Percentiles rank a stretch among this genome's conserved stretches.
Conservation (phyloP, 2,797 vertebrate species). For the Poeciliopsis presidionis region DNA sequence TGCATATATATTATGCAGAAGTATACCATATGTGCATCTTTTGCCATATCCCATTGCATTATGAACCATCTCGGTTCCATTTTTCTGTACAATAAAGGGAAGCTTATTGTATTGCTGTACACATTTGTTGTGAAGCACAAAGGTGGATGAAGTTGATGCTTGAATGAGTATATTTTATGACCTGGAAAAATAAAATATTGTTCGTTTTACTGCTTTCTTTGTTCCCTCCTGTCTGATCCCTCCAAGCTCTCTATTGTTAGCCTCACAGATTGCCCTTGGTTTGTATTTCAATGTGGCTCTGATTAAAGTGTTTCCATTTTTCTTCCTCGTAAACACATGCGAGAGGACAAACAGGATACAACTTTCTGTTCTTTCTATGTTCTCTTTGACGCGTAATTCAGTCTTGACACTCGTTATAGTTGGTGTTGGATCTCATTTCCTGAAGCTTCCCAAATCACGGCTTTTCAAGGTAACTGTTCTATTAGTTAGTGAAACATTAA, state of each 20-base stretch:
- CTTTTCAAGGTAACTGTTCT: constrained; percentile 11
- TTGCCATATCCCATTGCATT: no score
- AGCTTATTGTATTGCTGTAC: no score
- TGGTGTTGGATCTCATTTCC: constrained; percentile 24
- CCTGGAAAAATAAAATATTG: constrained; percentile 25
- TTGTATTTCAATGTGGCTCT: constrained; percentile 46
- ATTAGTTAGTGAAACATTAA: constrained; percentile 36
- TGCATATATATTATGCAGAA: no score
- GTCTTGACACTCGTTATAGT: constrained; percentile 31
- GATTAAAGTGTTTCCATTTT: constrained; percentile 31
- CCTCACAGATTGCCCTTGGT: constrained; percentile 8
- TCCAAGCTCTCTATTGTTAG: constrained; percentile 36
- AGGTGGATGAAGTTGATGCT: constrained; percentile 17
- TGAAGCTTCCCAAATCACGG: constrained; percentile 13
- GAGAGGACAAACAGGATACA: constrained; percentile 31
- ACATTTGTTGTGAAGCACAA: background rate
- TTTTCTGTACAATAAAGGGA: background rate
- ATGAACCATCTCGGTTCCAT: background rate
- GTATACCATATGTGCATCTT: no score
- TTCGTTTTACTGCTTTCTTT: constrained; percentile 23
- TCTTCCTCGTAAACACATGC: constrained; percentile 26
- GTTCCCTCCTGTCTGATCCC: constrained; percentile 20
- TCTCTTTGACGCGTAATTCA: constrained; percentile 33
- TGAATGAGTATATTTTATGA: constrained; percentile 19
- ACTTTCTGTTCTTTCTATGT: constrained; percentile 13